Evolutionary conservation across 2,888 invertebrate genomes (phyloP), one percentile per base, ranked within the genome.

Genomic region (Apodemia mormo): DNA sequence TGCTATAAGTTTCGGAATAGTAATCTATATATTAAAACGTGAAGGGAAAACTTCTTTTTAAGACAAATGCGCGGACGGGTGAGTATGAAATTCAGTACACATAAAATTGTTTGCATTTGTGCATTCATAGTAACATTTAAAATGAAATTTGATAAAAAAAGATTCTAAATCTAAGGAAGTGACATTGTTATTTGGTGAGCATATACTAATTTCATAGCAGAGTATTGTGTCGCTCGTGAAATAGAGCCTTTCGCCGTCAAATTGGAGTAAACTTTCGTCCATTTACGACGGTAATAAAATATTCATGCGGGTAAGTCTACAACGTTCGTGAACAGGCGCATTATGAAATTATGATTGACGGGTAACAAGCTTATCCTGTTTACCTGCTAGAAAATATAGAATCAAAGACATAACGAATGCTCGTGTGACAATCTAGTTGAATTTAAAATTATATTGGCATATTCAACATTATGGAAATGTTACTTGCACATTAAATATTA

Each of bases 401-500:
- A 69, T 69, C 65, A 69, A 65, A 74, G 73, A 68, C 72, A 49
- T 6, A 67, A 67, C 71, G 70, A 72, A 49, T 49, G 45, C 14
- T 49, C 49, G 49, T 49, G 49, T 49, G 49, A 49, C 49, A 49
- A 49, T 49, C 49, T 2, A 76, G 80, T 83, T 85, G 80, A 84
- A 89, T 87, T 85, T 85, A 79, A 84, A 84, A 89, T 85, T 74
- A 80, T 68, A 77, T 75, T 76, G 74, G 78, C 76, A 81, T 74
- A 83, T 82, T 82, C 77, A 75, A 78, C 81, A 82, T 83, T 83
- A 86, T 86, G 85, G 82, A 86, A 88, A 85, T 88, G 87, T 85
- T 87, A 83, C 85, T 86, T 80, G 81, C 81, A 75, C 81, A 89
- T 92, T 86, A 91, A 89, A 87, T 90, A 92, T 92, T 88, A 86